Base-by-base conservation (phyloP, 2,797 vertebrate species). In the Silurus aristotelis region DNA sequence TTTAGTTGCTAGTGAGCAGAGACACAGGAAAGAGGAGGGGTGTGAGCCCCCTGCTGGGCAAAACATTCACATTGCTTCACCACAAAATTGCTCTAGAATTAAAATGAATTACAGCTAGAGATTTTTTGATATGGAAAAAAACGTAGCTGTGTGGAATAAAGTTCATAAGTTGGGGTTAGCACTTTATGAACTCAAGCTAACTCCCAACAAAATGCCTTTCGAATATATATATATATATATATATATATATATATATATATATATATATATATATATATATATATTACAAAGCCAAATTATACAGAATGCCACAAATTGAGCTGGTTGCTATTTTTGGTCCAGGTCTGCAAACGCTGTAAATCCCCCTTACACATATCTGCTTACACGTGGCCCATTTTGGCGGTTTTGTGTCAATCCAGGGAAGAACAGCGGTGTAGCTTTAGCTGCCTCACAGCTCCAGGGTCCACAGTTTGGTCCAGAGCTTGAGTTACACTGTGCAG, bases 271-370 rank as follows among this genome's bases (percentile, higher is more conserved):
- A 38, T 38, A 38, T 38, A 38, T 38, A 38, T 38, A 2, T 38
- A 2, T 52, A 10, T 43, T 22, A 27, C 48, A 25, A 52, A 73
- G 13, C 25, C 22, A 12, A 12, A 22, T 46, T 43, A 4, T 7
- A 55, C 9, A 4, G 2, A 75, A 75, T 27, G 13, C 48, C 48
- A n/a, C 2, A 52, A 55, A 13, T 46, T 31, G 13, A 72, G 1
- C 70, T 77, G 55, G 52, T 31, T 76, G 73, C 22, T 55, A 25
- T 73, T 73, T 71, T 73, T 38, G 75, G 27, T 17, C 58, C 56
- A 38, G 17, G 56, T 76, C 15, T 7, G 4, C 55, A 58, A 76
- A 58, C 31, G 25, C n/a, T 13, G 55, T 13, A 77, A 73, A 52
- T 7, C 13, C 13, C 13, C 13, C 13, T 27, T 75, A 17, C 14